Conservation (phyloP, 2,113 vertebrate genomes). For the Pituophis catenifer region DNA sequence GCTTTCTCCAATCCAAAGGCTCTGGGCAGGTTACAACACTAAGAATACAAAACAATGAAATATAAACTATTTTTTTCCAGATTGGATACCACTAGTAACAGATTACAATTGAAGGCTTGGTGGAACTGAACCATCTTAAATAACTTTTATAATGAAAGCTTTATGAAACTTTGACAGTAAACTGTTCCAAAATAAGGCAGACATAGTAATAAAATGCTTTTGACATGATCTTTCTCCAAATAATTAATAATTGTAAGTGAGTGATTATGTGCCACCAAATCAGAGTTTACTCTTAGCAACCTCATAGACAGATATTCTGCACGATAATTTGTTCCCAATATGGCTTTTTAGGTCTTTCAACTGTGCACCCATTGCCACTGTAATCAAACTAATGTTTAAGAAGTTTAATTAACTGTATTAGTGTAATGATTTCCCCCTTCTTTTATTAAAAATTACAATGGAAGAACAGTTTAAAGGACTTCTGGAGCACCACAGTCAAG, state of each 20-base stretch:
- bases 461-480: background rate
- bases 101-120: background rate
- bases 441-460: background rate
- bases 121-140: background rate
- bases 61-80: background rate
- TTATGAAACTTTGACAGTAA: background rate
- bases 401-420: background rate
- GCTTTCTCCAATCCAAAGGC: background rate
- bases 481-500: background rate
- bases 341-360: background rate
- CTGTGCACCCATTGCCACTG: background rate
- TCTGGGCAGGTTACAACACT: background rate
- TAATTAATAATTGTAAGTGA: background rate
- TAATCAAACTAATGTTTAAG: background rate
- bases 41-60: background rate
- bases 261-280: background rate
- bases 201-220: background rate
- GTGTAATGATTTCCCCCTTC: background rate
- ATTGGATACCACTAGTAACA: background rate
- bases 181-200: background rate
- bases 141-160: background rate
- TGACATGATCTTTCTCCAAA: background rate
- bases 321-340: background rate
- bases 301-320: background rate
- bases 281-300: background rate